Evolutionary conservation across 2,797 vertebrate genomes (phyloP).

Genomic region (Clarias laeviceps): DNA sequence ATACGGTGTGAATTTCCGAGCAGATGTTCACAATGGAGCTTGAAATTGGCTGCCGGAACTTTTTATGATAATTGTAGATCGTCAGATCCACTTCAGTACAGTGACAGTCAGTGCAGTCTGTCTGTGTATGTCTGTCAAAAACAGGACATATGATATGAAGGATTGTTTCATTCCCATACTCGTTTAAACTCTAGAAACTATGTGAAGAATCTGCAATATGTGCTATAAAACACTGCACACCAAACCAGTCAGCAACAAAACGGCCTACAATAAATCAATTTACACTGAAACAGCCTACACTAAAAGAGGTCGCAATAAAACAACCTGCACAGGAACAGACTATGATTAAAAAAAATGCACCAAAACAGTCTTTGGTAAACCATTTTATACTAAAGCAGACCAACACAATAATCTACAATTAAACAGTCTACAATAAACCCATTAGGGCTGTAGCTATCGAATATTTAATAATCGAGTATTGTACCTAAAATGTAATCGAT

Average conservation of each 20-base stretch:
- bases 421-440: background rate
- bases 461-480: too few relatives aligned
- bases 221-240: too few relatives aligned
- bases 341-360: too few relatives aligned
- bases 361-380: background rate
- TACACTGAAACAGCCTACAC: background rate
- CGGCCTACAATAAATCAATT: background rate
- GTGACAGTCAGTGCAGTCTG: constrained; percentile 1
- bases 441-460: too few relatives aligned
- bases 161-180: background rate
- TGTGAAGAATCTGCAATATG: background rate
- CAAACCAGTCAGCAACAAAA: too few relatives aligned
- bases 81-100: constrained; percentile 39
- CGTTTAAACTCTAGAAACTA: background rate
- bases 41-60: constrained; percentile 42
- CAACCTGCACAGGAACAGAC: background rate
- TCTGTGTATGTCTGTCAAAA: constrained; percentile 13
- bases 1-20: constrained; percentile 34
- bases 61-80: constrained; percentile 43
- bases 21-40: constrained; percentile 31
- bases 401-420: background rate
- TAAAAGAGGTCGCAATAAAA: background rate
- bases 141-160: constrained; percentile 1
- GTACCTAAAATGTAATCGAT: too few relatives aligned
- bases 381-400: background rate